These are phyloP conservation scores for Taenioides sp. DNA, from an alignment of 2,797 vertebrate species.

Conservation along the genomic window DNA sequence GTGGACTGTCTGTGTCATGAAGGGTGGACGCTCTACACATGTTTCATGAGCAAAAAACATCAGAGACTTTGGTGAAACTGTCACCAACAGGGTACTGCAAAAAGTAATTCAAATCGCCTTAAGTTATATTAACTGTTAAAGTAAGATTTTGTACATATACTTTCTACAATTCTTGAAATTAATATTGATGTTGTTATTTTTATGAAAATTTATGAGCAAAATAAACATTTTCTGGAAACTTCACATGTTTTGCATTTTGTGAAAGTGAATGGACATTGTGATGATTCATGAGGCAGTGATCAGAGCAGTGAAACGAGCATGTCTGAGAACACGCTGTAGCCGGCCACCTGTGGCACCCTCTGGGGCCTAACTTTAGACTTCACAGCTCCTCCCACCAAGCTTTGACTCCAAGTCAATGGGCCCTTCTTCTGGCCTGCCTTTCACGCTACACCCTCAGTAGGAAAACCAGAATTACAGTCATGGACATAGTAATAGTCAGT, in stretches of 20 bases:
- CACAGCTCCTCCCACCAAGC: conserved; percentile 36
- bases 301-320: conserved; percentile 32
- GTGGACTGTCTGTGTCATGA: conserved; percentile 66
- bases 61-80: conserved; percentile 67
- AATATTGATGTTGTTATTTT: conserved; percentile 88
- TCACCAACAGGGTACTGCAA: conserved; percentile 73
- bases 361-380: conserved; percentile 53
- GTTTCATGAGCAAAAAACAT: conserved; percentile 58
- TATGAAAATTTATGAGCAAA: conserved; percentile 86
- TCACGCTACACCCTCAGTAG: conserved; percentile 10
- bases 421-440: conserved; percentile 34
- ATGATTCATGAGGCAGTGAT: conserved; percentile 15
- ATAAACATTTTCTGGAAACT: conserved; percentile 80
- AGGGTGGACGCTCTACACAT: conserved; percentile 62
- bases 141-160: conserved; percentile 80
- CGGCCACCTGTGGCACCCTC: conserved; percentile 52
- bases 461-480: no score
- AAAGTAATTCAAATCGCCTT: conserved; percentile 80
- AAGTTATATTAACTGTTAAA: conserved; percentile 86
- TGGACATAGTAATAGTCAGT: no score
- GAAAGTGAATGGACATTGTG: conserved; percentile 16
- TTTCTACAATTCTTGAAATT: conserved; percentile 85
- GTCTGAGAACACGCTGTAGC: conserved; percentile 49
- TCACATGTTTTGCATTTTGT: conserved; percentile 49
- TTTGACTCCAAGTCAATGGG: conserved; percentile 45